Base-by-base conservation (phyloP, 2,797 vertebrate species). In the Mormyrops boulengeri region DNA sequence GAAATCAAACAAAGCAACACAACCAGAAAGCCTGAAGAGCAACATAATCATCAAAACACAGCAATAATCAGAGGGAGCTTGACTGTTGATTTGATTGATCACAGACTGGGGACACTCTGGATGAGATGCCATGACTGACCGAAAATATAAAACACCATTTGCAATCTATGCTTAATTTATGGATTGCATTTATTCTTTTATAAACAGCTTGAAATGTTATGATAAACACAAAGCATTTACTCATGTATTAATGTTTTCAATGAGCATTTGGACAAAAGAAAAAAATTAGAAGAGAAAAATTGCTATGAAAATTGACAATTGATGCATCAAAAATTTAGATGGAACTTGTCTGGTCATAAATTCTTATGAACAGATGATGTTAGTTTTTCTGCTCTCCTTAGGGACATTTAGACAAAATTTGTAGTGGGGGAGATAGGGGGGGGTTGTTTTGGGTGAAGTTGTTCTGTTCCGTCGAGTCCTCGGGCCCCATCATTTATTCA, bases 401-500 rank as follows among this genome's bases (percentile, higher is more conserved):
- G 26, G 26, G 82, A 86, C 38, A 82, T 87, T 60, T 47, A 47
- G 26, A 85, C 49, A 60, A 80, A 73, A 88, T 86, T 88, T 86
- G 60, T 88, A 86, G 85, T 89, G 87, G 88, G 49, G 55, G 26
- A 12, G 52, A 14, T 14, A 22, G 26, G 85, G 22, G 2, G 80
- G 52, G 9, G 22, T 12, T 55, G 50, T 88, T 91, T 88, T 50
- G 53, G 82, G 86, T 89, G 90, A 88, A 85, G 84, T 84, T 89
- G 87, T 86, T 88, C 89, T 60, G 49, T 87, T 80, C 88, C 84
- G 80, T 52, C 12, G 80, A 89, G 89, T 89, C 91, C 89, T 57
- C 22, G 88, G 90, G 88, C 80, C 50, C 87, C 85, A 82, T 92
- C 91, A 91, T 91, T 92, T 90, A 92, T 92, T 92, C 91, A 92